phyloP scores from a whole-genome alignment of 2,888 invertebrate species.

The Leucozona laternaria region DNA sequence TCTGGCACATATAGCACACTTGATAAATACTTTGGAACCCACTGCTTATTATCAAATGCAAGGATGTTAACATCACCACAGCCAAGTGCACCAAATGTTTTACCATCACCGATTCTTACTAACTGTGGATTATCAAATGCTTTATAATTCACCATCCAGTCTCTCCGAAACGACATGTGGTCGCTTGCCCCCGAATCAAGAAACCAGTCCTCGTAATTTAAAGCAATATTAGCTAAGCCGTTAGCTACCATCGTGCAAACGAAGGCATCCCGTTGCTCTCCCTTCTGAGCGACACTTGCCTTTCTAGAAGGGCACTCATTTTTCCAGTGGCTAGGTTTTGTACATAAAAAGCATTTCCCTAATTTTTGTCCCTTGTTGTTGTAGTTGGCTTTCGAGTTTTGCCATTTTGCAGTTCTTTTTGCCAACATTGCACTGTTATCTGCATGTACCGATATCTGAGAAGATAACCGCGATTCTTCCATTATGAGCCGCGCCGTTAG shows the following conservation, averaged over 20 bases:
- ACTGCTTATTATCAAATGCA: too few species aligned
- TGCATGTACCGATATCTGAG: not conserved
- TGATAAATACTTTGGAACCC: too few species aligned
- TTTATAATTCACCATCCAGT: not conserved
- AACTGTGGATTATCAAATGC: too few species aligned
- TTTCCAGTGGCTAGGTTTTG: conserved; percentile 69
- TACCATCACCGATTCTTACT: too few species aligned
- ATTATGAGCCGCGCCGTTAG: conserved; percentile 36
- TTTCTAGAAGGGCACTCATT: conserved; percentile 61
- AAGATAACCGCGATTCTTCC: conserved; percentile 34
- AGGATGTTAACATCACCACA: not conserved
- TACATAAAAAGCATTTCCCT: conserved; percentile 69
- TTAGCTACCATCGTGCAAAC: not conserved
- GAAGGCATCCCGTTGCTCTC: too few species aligned
- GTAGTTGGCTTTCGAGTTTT: not conserved
- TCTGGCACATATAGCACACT: too few species aligned
- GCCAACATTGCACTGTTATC: conserved; percentile 25
- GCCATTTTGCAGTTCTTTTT: not conserved
- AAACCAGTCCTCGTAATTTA: not conserved
- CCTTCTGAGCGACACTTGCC: conserved; percentile 3
- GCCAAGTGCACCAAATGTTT: not conserved
- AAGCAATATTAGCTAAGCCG: not conserved
- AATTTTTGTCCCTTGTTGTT: not conserved
- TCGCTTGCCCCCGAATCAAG: not conserved
- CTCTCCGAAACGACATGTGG: too few species aligned